phyloP scores from a whole-genome alignment of 2,797 vertebrate genomes.

The Perodicticus potto region DNA sequence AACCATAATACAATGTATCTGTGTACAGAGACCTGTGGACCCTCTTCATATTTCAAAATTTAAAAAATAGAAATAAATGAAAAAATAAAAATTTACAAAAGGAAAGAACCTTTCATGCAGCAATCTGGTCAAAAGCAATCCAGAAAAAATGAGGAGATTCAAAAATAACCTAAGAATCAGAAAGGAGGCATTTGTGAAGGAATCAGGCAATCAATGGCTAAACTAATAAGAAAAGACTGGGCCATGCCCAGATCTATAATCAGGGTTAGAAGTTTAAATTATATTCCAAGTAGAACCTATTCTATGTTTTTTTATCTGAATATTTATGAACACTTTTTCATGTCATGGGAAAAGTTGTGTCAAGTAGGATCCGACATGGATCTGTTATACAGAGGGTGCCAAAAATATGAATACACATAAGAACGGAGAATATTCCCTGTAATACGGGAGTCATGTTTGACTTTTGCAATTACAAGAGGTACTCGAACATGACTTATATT shows the following conservation, averaged over 20 bases:
- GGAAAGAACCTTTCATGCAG: not conserved
- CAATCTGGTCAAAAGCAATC: not conserved
- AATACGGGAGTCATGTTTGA: no score
- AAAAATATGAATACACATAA: no score
- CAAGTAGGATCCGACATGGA: fast-evolving
- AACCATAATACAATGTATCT: not conserved
- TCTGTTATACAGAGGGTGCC: no score
- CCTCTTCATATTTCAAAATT: no score
- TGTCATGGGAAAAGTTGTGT: not conserved
- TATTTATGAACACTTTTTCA: not conserved
- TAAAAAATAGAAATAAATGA: not conserved
- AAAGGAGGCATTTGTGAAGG: not conserved
- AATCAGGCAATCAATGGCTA: not conserved
- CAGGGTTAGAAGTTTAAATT: not conserved
- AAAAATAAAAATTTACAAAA: not conserved
- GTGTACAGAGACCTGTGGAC: not conserved
- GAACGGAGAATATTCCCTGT: no score
- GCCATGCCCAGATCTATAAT: no score
- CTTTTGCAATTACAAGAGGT: no score
- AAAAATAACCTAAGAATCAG: not conserved
- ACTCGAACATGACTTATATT: no score
- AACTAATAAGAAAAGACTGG: not conserved
- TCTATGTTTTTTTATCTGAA: not conserved
- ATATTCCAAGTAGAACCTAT: no score
- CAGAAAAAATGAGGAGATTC: not conserved